Base-by-base conservation (phyloP, 2,797 vertebrate species). In the Kryptopterus vitreolus region DNA sequence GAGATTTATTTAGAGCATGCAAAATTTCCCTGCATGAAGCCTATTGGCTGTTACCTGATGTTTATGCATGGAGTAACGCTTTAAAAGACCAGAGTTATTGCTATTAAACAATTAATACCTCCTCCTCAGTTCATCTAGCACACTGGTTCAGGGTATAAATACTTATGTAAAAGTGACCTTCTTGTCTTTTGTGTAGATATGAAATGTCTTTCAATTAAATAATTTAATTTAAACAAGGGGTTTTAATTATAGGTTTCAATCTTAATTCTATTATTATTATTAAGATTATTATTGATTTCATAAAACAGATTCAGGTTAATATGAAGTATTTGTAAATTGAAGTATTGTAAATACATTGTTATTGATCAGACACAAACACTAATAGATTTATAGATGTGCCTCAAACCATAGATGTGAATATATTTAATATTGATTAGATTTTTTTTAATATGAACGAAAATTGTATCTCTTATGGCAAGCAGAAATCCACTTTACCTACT, bases 1-100 rank as follows among this genome's bases (percentile, higher is more conserved):
- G 20, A 38, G 22, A 65, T n/a, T 38, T 43, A 65, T 65, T n/a
- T 65, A 65, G 38, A 38, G 62, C 62, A 38, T 59, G 57, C 57
- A 59, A 29, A 20, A 33, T 33, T 20, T 62, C 29, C 33, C 33
- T 33, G 16, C 61, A 33, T 65, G 12, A 65, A 43, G 10, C 22
- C 10, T 38, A 46, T 15, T 66, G 20, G 4, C 11, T 10, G 4
- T 63, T 3, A 22, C 18, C 59, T 62, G 31, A 62, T 62, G 3
- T 20, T 22, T 24, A 43, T 43, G 13, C 13, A 43, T 24, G 43
- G 33, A 15, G 12, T 12, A 15, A 66, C n/a, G 31, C 16, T 62
- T 62, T 62, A 15, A 43, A 43, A 24, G 11, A 38, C 20, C 4
- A 65, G 62, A 20, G 12, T 38, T 65, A 13, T 62, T 62, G 33